A percentile compares a stretch with the other conserved stretches of the same genome.
phyloP scores from a whole-genome alignment of 2,113 vertebrate species.

The Sclerurus mexicanus region DNA sequence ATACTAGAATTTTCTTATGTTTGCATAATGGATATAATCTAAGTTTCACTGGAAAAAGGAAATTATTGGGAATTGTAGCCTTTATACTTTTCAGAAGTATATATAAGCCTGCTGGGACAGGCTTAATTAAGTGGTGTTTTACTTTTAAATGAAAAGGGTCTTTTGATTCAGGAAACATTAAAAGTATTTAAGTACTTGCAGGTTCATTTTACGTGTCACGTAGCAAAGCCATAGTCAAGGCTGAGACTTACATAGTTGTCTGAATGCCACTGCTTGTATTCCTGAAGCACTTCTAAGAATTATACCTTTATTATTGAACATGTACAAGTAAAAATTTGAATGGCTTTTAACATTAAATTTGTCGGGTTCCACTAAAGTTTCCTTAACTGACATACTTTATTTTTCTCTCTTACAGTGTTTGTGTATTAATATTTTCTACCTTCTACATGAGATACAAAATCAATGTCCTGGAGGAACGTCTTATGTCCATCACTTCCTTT shows the following conservation, averaged over 20 bases:
- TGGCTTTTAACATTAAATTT: background rate
- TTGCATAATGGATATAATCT: background rate
- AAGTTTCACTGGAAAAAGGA: background rate
- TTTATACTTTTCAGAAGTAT: background rate
- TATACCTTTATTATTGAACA: background rate
- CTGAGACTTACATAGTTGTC: background rate
- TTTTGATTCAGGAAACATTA: background rate
- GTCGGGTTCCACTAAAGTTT: background rate
- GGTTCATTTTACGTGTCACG: background rate
- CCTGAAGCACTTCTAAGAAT: background rate
- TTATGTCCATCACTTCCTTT: constrained; percentile 77
- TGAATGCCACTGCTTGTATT: background rate
- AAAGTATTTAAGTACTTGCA: background rate
- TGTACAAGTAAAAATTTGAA: background rate
- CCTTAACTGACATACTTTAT: background rate
- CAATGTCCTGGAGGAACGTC: constrained; percentile 81
- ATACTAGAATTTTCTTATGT: background rate
- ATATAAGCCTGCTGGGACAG: background rate
- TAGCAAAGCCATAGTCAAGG: background rate
- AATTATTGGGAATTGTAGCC: background rate
- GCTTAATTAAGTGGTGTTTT: background rate
- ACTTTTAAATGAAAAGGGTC: background rate
- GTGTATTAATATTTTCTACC: constrained; percentile 85
- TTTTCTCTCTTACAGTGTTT: constrained; percentile 77
- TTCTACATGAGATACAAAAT: constrained; percentile 92